These are phyloP conservation scores for Mellilla xanthometata DNA, from an alignment of 2,888 invertebrate genomes.

Conservation along the genomic window DNA sequence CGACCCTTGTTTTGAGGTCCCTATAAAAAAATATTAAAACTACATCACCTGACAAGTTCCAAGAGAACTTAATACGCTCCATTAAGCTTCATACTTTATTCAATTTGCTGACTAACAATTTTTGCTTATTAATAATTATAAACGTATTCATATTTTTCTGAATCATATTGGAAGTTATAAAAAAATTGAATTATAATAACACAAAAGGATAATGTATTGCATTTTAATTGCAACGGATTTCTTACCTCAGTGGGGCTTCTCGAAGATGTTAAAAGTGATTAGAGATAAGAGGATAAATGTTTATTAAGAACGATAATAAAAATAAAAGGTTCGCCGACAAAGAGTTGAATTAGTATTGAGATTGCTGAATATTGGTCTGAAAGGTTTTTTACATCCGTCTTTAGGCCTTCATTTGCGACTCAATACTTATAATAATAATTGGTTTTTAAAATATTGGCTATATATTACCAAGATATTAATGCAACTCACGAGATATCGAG, in stretches of 20 bases:
- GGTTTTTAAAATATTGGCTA: conserved; percentile 1
- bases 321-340: conserved; percentile 25
- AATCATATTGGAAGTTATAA: not conserved
- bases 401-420: conserved; percentile 10
- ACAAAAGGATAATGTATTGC: conserved; percentile 10
- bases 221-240: conserved; percentile 14
- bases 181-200: not conserved
- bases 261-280: conserved; percentile 22
- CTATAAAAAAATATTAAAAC: conserved; percentile 45
- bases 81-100: conserved; percentile 27
- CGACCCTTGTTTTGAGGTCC: conserved; percentile 63
- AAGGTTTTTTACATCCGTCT: conserved; percentile 7
- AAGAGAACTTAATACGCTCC: conserved; percentile 43
- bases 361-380: conserved; percentile 18
- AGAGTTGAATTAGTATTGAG: conserved; percentile 19
- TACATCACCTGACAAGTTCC: conserved; percentile 50
- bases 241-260: conserved; percentile 19
- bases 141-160: conserved; percentile 20
- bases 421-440: conserved; percentile 7
- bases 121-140: conserved; percentile 16
- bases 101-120: conserved; percentile 17
- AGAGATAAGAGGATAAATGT: conserved; percentile 23
- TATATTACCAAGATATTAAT: conserved; percentile 2
- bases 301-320: conserved; percentile 21
- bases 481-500: no score